phyloP scores from a whole-genome alignment of 2,888 invertebrate species.

The Alviniconcha strummeri region DNA sequence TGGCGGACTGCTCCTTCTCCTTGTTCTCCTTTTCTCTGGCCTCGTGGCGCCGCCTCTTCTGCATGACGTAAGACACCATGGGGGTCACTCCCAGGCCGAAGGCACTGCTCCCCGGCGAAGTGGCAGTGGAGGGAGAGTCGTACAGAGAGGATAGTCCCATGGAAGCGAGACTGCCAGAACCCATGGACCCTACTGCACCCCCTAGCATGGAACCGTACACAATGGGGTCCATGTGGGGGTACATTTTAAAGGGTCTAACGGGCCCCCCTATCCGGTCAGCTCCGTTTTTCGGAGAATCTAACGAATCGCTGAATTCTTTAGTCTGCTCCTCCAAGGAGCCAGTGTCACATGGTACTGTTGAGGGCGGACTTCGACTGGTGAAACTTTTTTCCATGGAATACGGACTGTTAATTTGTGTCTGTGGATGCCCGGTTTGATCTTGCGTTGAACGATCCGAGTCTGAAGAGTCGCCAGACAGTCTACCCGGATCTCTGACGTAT shows the following conservation, averaged over 20 bases:
- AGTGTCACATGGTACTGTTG: too few relatives aligned
- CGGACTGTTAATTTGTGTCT: too few relatives aligned
- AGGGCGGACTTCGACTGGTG: too few relatives aligned
- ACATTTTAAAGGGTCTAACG: background rate
- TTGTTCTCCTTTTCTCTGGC: slow-evolving; percentile 47
- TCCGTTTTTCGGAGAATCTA: too few relatives aligned
- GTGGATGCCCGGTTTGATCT: too few relatives aligned
- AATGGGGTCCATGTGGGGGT: slow-evolving; percentile 48
- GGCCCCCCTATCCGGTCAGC: background rate
- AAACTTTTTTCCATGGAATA: too few relatives aligned
- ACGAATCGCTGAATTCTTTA: too few relatives aligned
- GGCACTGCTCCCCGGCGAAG: slow-evolving; percentile 43
- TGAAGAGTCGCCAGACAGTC: too few relatives aligned
- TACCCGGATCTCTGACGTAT: slow-evolving; percentile 29
- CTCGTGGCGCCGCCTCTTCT: slow-evolving; percentile 62
- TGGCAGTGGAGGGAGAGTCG: slow-evolving; percentile 49
- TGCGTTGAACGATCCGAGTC: too few relatives aligned
- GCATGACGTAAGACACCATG: slow-evolving; percentile 62
- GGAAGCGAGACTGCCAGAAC: slow-evolving; percentile 22
- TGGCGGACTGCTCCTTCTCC: background rate
- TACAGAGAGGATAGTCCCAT: slow-evolving; percentile 49
- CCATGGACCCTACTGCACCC: slow-evolving; percentile 38
- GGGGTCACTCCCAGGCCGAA: slow-evolving; percentile 59
- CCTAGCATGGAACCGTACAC: slow-evolving; percentile 46
- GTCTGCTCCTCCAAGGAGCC: too few relatives aligned